Base-by-base conservation (phyloP, 2,113 vertebrate genomes). In the Thamnophis sirtalis region DNA sequence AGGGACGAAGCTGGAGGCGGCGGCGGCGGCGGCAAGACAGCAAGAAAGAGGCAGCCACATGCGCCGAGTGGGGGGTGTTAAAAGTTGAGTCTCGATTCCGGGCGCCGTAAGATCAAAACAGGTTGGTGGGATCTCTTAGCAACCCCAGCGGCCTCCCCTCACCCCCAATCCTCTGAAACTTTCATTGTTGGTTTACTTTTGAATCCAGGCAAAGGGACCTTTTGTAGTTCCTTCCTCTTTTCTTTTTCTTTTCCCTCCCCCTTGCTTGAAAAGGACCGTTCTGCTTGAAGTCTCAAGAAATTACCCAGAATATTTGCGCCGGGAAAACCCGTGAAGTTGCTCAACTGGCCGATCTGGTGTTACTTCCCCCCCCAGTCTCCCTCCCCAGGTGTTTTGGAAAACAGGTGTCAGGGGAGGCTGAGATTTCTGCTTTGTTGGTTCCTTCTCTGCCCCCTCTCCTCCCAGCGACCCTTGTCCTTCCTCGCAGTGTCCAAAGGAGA, bases 331-430 rank as follows among this genome's bases (percentile, higher is more conserved):
- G 54, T 87, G 33, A 93, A 93, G 58, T 90, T 58, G 92, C 28
- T 58, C 15, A 80, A 56, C 92, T 50, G 43, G 51, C 89, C 26
- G 21, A 17, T 6, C 85, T 38, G 60, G 60, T 56, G 38, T 86
- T 9, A 9, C 24, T 17, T 33, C 28, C 49, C 55, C 43, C 48
- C 24, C 10, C 13, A 9, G 1, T 15, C 11, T 54, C 53, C 2
- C 21, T 3, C 88, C 91, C 84, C 58, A n/a, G 88, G 68, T 58
- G 28, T 90, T 51, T 90, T 60, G 51, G 87, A 90, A 90, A 60
- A 87, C 93, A 95, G 94, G 94, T 94, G 93, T 88, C 54, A 28
- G 48, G n/a, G 90, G 21, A 84, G 38, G 5, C 21, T 38, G 87
- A 43, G 84, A 26, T 15, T 63, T 51, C 26, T 43, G 92, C 84